Evolutionary conservation across 2,888 invertebrate species (phyloP).

Genomic region (Physocephala rufipes): DNA sequence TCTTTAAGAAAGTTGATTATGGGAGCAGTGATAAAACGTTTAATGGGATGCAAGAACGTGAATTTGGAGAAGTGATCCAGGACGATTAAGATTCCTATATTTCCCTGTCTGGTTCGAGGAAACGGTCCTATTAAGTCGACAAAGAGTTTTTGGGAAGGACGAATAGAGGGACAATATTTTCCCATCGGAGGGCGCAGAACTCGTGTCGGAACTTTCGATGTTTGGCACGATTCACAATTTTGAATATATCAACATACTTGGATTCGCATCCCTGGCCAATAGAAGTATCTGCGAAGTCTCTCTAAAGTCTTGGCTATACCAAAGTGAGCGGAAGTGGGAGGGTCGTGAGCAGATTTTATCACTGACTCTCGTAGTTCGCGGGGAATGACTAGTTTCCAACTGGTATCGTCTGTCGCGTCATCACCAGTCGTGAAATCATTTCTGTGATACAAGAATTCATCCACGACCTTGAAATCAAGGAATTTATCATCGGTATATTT

Average conservation of each 20-base stretch:
- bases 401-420: neutral
- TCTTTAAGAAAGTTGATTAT: neutral
- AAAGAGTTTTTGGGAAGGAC: neutral
- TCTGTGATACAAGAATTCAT: slow-evolving; percentile 14
- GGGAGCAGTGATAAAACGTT: neutral
- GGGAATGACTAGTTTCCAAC: slow-evolving; percentile 28
- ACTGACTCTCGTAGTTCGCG: neutral
- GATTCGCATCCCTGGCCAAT: slow-evolving; percentile 28
- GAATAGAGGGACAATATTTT: neutral
- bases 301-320: slow-evolving; percentile 31
- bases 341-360: slow-evolving; percentile 20
- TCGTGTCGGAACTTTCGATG: neutral
- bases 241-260: neutral
- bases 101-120: neutral
- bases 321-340: slow-evolving; percentile 18
- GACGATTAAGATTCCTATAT: neutral
- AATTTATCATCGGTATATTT: slow-evolving; percentile 1
- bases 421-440: slow-evolving; percentile 16
- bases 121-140: neutral
- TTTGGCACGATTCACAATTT: neutral
- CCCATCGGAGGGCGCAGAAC: neutral
- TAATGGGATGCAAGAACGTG: neutral
- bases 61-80: slow-evolving; percentile 1
- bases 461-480: neutral
- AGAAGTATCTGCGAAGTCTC: slow-evolving; percentile 26